Evolutionary conservation across 2,113 vertebrate genomes (phyloP), one percentile per base, ranked within the genome.

Genomic region (Oryzias melastigma): DNA sequence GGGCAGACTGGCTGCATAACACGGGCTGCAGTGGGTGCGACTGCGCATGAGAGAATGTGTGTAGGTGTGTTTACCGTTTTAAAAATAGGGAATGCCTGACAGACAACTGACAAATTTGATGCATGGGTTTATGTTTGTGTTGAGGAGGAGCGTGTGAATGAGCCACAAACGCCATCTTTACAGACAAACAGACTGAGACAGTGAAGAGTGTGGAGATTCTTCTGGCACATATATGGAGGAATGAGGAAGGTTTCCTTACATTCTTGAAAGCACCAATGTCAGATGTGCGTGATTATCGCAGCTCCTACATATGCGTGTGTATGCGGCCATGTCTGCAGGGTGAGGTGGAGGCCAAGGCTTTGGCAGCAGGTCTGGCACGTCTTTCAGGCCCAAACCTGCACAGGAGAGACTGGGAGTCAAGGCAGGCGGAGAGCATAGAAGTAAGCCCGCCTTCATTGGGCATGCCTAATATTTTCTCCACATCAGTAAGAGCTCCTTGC

Each of bases 361-460:
- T 91, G 91, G 88, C 88, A 91, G 88, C 88, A 90, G 86, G 89
- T 91, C 89, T 91, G 90, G 90, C 88, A 92, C 87, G 87, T 89
- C 81, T 91, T 86, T 91, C 92, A 93, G 86, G 91, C 88, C 90
- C 84, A 80, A 78, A 91, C 90, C 90, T 93, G 91, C 81, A 90
- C 47, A 66, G 47, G 59, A 66, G 64, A 72, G 56, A 57, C 62
- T 47, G n/a, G 40, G 61, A 69, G 50, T 53, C 62, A 77, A 67
- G 49, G 58, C 65, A 75, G 62, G 62, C 40, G 61, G 66, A 75
- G 55, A 68, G 74, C 25, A 78, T 75, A 85, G 60, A 79, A 78
- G 69, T 71, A 57, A 60, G 49, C 52, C 75, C 70, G 67, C 14
- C 42, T 74, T 65, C 58, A 48, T 66, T 65, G 48, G 71, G 82